Evolutionary conservation across 2,888 invertebrate genomes (phyloP).

Genomic region (Cordilura impudica): DNA sequence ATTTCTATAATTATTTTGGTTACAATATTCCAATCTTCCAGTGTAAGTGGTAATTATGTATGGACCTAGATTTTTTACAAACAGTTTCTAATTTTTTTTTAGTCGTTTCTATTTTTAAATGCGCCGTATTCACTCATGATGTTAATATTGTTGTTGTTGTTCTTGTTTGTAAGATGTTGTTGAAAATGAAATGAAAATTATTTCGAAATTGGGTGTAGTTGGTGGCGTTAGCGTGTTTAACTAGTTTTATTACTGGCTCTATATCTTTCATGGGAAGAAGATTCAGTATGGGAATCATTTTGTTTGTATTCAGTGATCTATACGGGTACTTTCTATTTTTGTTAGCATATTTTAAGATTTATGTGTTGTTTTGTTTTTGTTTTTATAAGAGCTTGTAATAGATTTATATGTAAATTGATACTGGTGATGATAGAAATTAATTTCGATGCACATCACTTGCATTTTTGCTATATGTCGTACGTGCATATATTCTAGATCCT

Average conservation of each 20-base stretch:
- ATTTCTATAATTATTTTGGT: slow-evolving; percentile 37
- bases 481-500: no score
- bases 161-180: not conserved
- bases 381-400: not conserved
- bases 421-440: no score
- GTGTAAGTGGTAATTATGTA: slow-evolving; percentile 1
- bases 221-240: slow-evolving; percentile 9
- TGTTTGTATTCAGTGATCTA: not conserved
- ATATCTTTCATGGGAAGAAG: slow-evolving; percentile 6
- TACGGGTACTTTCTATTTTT: not conserved
- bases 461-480: no score
- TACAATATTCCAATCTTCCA: slow-evolving; percentile 30
- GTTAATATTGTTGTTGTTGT: not conserved
- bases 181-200: slow-evolving; percentile 49
- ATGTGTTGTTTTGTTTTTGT: not conserved
- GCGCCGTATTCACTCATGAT: not conserved
- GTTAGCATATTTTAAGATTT: not conserved
- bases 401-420: not conserved
- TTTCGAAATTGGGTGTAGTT: slow-evolving; percentile 30
- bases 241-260: slow-evolving; percentile 8
- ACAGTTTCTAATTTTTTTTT: not conserved
- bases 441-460: no score
- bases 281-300: not conserved
- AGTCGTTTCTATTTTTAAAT: not conserved
- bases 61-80: not conserved